Conservation (phyloP, 2,888 invertebrate species). For the Prosopocoilus inquinatus region DNA sequence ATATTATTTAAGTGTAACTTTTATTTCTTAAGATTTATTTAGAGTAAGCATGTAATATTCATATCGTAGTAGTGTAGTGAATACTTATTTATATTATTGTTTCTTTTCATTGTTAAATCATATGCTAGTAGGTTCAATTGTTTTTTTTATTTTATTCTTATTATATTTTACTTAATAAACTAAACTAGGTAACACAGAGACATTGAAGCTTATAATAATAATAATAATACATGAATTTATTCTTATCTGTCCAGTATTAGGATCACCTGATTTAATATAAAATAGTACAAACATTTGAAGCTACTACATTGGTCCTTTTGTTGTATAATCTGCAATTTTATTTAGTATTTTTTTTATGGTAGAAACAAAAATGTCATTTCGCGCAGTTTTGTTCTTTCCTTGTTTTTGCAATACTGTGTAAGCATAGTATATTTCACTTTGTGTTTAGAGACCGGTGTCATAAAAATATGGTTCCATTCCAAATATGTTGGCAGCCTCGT, state of each 20-base stretch:
- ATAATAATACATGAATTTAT: too few relatives aligned
- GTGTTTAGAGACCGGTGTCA: constrained; percentile 15
- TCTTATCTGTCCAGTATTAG: too few relatives aligned
- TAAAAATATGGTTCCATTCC: constrained; percentile 18
- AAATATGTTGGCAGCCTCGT: constrained; percentile 40
- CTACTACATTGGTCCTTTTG: too few relatives aligned
- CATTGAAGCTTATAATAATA: too few relatives aligned
- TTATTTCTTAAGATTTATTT: constrained; percentile 42
- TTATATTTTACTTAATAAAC: not conserved
- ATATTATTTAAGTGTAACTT: constrained; percentile 41
- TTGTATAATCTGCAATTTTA: constrained; percentile 1
- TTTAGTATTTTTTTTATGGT: not conserved
- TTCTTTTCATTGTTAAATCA: constrained; percentile 29
- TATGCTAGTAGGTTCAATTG: constrained; percentile 1
- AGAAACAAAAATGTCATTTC: constrained; percentile 7
- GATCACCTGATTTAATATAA: too few relatives aligned
- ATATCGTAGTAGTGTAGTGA: constrained; percentile 44
- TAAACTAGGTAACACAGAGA: not conserved
- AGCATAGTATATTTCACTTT: constrained; percentile 39
- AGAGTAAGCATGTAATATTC: constrained; percentile 43
- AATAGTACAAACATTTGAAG: too few relatives aligned
- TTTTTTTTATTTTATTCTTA: constrained; percentile 8
- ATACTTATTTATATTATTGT: constrained; percentile 49
- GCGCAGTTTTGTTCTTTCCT: constrained; percentile 12
- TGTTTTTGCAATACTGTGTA: constrained; percentile 35